Evolutionary conservation across 2,888 invertebrate species (phyloP).

Genomic region (Lepidocyrtinus sp.): DNA sequence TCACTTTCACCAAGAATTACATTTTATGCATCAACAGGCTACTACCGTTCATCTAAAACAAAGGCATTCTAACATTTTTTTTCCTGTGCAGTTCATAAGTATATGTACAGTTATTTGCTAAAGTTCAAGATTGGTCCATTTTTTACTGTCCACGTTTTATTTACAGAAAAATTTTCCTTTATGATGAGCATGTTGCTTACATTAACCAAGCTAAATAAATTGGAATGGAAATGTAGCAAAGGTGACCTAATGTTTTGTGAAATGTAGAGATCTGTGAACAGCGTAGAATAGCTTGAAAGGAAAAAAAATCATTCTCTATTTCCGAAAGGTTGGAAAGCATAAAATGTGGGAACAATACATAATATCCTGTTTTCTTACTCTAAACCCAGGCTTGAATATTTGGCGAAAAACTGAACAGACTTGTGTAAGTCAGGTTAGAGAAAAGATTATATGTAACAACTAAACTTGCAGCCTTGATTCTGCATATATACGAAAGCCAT

Average conservation of each 20-base stretch:
- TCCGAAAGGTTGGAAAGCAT: conserved; percentile 34
- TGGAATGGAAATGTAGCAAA: background rate
- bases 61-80: background rate
- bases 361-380: too few species aligned
- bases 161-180: background rate
- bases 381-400: too few species aligned
- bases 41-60: background rate
- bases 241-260: background rate
- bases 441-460: too few species aligned
- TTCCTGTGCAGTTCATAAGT: too few species aligned
- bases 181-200: background rate
- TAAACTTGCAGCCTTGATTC: too few species aligned
- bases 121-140: background rate
- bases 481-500: conserved; percentile 12
- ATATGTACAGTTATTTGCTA: background rate
- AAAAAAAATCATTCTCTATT: conserved; percentile 48
- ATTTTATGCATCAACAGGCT: conserved; percentile 41
- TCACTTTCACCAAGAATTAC: background rate
- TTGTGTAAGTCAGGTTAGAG: too few species aligned
- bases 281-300: background rate
- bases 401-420: too few species aligned
- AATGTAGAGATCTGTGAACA: background rate
- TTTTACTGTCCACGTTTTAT: background rate
- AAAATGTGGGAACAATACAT: background rate
- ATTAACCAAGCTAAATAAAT: background rate